These are phyloP conservation scores for Drosophila ambigua DNA, from an alignment of 1,140 invertebrate species.

Conservation along the genomic window DNA sequence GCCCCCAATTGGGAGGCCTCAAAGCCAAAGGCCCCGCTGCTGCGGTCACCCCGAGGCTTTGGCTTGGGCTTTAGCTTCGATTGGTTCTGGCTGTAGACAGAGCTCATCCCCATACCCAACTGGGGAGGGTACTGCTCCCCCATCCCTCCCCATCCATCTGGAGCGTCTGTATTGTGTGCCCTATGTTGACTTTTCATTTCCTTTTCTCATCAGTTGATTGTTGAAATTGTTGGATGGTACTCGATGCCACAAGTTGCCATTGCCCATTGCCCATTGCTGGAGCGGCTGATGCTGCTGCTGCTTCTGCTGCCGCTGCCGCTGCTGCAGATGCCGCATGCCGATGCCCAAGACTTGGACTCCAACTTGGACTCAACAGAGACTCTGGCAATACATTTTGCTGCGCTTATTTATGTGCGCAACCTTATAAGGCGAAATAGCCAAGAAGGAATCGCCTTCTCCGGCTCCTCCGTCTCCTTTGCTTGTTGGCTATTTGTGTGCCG, in stretches of 20 bases:
- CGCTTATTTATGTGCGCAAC: constrained; percentile 77
- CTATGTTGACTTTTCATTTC: constrained; percentile 81
- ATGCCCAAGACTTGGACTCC: constrained; percentile 13
- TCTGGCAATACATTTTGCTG: constrained; percentile 63
- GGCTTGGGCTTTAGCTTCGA: constrained; percentile 19
- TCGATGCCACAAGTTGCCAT: constrained; percentile 24
- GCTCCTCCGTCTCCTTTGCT: constrained; percentile 2
- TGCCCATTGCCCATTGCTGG: constrained; percentile 20
- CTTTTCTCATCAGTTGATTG: constrained; percentile 80
- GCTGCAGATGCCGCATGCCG: constrained; percentile 44
- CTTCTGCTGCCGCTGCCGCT: constrained; percentile 40
- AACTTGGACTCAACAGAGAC: constrained; percentile 22
- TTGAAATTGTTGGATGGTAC: constrained; percentile 74
- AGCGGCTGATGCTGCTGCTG: constrained; percentile 34
- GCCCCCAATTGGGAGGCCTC: constrained; percentile 44
- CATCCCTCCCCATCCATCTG: constrained; percentile 10
- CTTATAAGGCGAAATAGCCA: constrained; percentile 78
- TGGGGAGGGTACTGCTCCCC: no score
- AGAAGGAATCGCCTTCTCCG: constrained; percentile 33
- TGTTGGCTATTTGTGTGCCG: constrained; percentile 40
- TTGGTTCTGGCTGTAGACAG: constrained; percentile 13
- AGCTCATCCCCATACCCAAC: constrained; percentile 1
- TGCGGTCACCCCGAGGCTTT: constrained; percentile 50
- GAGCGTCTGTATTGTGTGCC: constrained; percentile 63
- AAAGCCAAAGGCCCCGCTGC: constrained; percentile 42